These are phyloP conservation scores for Tinea pellionella DNA, from an alignment of 2,888 invertebrate species.

Conservation along the genomic window DNA sequence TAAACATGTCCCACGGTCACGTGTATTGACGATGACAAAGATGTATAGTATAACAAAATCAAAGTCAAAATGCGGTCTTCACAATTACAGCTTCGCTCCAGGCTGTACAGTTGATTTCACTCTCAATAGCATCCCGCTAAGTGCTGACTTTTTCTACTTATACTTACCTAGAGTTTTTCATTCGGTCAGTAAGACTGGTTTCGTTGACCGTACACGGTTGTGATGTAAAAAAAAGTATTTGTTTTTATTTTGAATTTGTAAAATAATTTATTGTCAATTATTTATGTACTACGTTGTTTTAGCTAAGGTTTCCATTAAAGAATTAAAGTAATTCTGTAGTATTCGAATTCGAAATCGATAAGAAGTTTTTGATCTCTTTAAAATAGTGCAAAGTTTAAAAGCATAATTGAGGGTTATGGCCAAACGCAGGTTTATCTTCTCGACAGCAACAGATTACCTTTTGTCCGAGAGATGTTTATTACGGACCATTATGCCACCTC, in stretches of 20 bases:
- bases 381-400: background rate
- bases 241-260: background rate
- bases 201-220: background rate
- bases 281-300: too few relatives aligned
- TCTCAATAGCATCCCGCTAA: slow-evolving; percentile 55
- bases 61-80: background rate
- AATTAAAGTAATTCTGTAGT: too few relatives aligned
- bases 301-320: too few relatives aligned
- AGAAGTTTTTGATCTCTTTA: background rate
- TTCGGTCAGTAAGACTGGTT: slow-evolving; percentile 25
- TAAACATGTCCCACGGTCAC: too few relatives aligned
- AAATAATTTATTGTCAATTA: too few relatives aligned
- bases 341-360: background rate
- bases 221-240: background rate
- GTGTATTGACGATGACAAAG: too few relatives aligned
- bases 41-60: too few relatives aligned
- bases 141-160: slow-evolving; percentile 44
- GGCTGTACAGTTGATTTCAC: slow-evolving; percentile 35
- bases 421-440: slow-evolving; percentile 2
- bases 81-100: background rate
- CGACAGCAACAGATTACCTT: slow-evolving; percentile 11
- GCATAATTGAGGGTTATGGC: background rate
- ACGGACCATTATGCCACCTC: slow-evolving; percentile 12
- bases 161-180: slow-evolving; percentile 40
- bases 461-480: slow-evolving; percentile 11